These are phyloP conservation scores for Eilema griseolum DNA, from an alignment of 2,888 invertebrate genomes.

Conservation along the genomic window DNA sequence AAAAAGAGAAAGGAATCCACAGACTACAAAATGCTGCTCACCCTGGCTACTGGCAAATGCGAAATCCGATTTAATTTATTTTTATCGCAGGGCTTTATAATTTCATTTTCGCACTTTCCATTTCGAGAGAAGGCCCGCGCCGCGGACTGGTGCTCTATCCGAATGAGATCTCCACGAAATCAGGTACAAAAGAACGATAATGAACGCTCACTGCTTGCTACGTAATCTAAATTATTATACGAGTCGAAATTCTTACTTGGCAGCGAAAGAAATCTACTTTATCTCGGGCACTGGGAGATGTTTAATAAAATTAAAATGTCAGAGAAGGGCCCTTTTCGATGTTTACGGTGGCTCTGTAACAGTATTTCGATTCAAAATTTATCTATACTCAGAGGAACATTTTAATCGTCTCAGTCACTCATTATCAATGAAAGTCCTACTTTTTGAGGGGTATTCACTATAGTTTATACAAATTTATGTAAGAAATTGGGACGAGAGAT, in stretches of 20 bases:
- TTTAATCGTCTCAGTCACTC: slow-evolving; percentile 59
- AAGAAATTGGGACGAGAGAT: slow-evolving; percentile 56
- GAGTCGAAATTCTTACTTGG: slow-evolving; percentile 85
- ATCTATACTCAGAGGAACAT: slow-evolving; percentile 61
- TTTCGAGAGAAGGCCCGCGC: slow-evolving; percentile 83
- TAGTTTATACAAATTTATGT: slow-evolving; percentile 31
- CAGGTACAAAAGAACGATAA: slow-evolving; percentile 87
- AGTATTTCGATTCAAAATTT: slow-evolving; percentile 78
- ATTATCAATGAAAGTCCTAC: slow-evolving; percentile 35
- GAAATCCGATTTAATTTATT: slow-evolving; percentile 88
- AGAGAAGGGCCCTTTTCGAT: slow-evolving; percentile 74
- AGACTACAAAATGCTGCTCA: slow-evolving; percentile 83
- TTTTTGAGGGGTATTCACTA: slow-evolving; percentile 44
- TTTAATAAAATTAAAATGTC: slow-evolving; percentile 86
- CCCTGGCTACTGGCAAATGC: slow-evolving; percentile 84
- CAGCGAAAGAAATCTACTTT: slow-evolving; percentile 85
- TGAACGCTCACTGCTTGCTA: slow-evolving; percentile 86
- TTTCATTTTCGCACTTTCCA: slow-evolving; percentile 88
- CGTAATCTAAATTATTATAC: slow-evolving; percentile 87
- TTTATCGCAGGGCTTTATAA: slow-evolving; percentile 87
- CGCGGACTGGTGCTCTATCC: slow-evolving; percentile 85
- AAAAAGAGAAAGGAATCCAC: slow-evolving; percentile 83
- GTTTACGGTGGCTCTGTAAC: slow-evolving; percentile 74
- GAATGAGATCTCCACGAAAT: slow-evolving; percentile 87
- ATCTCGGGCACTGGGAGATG: slow-evolving; percentile 80